Percentiles rank a stretch among this genome's conserved stretches.
phyloP scores from a whole-genome alignment of 2,797 vertebrate species.

The Pipistrellus pipistrellus region DNA sequence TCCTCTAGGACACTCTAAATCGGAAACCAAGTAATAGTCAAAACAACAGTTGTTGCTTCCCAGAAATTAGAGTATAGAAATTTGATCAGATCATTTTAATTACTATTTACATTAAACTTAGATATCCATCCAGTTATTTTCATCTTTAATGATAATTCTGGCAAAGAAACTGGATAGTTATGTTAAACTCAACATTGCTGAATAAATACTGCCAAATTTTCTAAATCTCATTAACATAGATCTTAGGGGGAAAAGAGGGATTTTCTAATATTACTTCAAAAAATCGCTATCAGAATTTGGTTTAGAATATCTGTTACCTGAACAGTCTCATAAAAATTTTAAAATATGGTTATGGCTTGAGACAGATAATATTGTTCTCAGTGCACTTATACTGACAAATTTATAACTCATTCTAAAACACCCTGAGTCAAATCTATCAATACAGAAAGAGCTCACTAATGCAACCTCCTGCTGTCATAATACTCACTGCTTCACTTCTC shows the following conservation, averaged over 20 bases:
- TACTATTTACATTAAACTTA: not conserved
- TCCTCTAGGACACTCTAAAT: not conserved
- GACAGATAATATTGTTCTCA: slow-evolving; percentile 67
- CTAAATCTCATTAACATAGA: not conserved
- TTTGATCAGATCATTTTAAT: slow-evolving; percentile 26
- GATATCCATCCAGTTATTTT: not conserved
- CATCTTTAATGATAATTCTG: not conserved
- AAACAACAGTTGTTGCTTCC: not conserved
- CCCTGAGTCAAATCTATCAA: not conserved
- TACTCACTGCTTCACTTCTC: not conserved
- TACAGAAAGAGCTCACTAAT: slow-evolving; percentile 23
- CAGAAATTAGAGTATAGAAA: not conserved
- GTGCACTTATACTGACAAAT: slow-evolving; percentile 12
- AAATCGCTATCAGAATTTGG: slow-evolving; percentile 16
- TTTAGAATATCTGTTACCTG: slow-evolving; percentile 48
- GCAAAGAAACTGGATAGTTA: not conserved
- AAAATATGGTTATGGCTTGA: slow-evolving; percentile 47
- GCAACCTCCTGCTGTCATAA: not conserved
- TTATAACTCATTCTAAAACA: slow-evolving; percentile 61
- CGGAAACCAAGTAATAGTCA: not conserved
- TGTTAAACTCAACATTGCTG: not conserved
- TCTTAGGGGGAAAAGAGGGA: not conserved
- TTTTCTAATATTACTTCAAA: slow-evolving; percentile 10
- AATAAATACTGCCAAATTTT: not conserved
- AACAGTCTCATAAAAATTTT: slow-evolving; percentile 30